These are phyloP conservation scores for Euzophera pinguis DNA, from an alignment of 2,888 invertebrate species.

Conservation along the genomic window DNA sequence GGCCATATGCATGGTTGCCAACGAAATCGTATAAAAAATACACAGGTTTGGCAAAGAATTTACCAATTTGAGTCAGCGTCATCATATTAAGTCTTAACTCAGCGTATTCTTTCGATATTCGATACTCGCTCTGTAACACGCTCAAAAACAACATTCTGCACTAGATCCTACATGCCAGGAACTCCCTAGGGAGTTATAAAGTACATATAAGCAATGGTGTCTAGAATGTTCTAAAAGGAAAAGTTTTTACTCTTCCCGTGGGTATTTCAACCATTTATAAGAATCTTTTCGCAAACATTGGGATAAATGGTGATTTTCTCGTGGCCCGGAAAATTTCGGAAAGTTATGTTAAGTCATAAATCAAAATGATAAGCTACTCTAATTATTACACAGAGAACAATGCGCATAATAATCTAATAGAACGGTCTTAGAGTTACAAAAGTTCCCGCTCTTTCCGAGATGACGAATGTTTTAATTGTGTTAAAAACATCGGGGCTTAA, in stretches of 20 bases:
- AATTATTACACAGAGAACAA: not conserved
- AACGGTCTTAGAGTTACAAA: conserved; percentile 1
- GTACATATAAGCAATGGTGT: not conserved
- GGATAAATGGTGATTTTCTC: not conserved
- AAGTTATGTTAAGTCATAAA: not conserved
- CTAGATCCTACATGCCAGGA: not conserved
- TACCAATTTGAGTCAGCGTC: no score
- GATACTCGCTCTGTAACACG: no score
- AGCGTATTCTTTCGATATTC: no score
- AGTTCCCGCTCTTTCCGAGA: not conserved
- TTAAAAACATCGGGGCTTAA: conserved; percentile 2
- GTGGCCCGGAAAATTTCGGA: not conserved
- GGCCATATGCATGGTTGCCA: no score
- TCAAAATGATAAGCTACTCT: not conserved
- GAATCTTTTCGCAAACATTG: not conserved
- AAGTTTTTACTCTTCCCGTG: not conserved
- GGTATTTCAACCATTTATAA: not conserved
- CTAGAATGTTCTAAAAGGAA: not conserved
- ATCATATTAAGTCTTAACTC: no score
- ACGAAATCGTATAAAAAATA: no score
- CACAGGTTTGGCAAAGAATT: no score
- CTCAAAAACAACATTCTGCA: not conserved
- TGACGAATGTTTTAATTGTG: conserved; percentile 3
- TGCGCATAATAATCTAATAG: conserved; percentile 1
- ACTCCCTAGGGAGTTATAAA: not conserved